Conservation (phyloP, 2,888 invertebrate genomes). For the Diaphora mendica region DNA sequence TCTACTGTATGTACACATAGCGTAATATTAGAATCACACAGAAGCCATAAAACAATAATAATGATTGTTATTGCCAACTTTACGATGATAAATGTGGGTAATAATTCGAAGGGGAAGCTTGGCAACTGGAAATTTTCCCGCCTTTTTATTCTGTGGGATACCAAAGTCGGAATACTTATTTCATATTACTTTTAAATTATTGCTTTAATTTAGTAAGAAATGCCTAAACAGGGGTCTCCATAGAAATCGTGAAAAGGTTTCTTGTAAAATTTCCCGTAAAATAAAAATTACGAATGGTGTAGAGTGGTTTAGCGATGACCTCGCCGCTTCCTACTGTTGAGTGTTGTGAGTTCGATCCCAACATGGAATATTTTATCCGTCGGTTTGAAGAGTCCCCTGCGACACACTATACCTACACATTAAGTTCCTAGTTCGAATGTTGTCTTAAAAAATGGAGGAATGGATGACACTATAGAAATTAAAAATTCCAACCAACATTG, state of each 20-base stretch:
- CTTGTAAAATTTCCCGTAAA: not conserved
- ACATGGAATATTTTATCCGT: too few species aligned
- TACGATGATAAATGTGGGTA: constrained; percentile 51
- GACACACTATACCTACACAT: too few species aligned
- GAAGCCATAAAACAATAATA: constrained; percentile 24
- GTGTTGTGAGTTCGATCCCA: too few species aligned
- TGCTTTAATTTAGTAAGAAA: constrained; percentile 27
- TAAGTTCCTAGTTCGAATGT: too few species aligned
- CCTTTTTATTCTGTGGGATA: constrained; percentile 40
- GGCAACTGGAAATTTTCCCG: constrained; percentile 48
- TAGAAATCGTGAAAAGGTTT: not conserved
- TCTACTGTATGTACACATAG: not conserved
- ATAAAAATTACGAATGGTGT: too few species aligned
- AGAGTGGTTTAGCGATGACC: too few species aligned
- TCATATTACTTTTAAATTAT: constrained; percentile 45
- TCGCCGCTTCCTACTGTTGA: too few species aligned
- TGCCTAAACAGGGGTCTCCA: not conserved
- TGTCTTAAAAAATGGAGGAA: too few species aligned
- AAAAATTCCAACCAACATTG: too few species aligned
- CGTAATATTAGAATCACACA: constrained; percentile 7
- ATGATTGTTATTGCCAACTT: constrained; percentile 39
- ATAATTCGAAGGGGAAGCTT: constrained; percentile 51
- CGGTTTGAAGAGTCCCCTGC: too few species aligned
- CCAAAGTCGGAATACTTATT: constrained; percentile 49
- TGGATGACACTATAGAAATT: too few species aligned